phyloP scores from a whole-genome alignment of 92 coral and sea anemone species.

The Nematostella vectensis region DNA sequence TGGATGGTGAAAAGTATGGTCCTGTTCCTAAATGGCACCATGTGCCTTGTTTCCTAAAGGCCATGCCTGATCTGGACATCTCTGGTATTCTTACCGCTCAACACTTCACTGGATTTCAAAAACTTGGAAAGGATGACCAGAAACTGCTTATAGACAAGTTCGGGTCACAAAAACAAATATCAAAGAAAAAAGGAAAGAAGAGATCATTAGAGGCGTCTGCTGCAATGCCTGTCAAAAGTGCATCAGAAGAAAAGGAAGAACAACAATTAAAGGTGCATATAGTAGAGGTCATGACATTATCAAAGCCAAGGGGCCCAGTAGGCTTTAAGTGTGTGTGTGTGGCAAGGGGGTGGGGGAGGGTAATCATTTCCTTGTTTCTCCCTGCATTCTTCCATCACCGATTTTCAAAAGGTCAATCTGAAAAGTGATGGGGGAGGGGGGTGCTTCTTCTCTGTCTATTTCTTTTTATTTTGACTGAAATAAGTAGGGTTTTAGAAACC shows the following conservation, averaged over 20 bases:
- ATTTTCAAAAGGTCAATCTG: no score
- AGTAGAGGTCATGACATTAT: no score
- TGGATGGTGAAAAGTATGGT: conserved; percentile 72
- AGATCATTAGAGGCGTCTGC: conserved; percentile 48
- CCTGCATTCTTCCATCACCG: no score
- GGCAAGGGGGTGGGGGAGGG: no score
- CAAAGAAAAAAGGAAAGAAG: conserved; percentile 45
- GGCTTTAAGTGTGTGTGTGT: no score
- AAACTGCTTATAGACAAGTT: conserved; percentile 64
- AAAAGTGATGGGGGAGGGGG: no score
- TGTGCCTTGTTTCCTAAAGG: conserved; percentile 65
- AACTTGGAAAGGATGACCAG: conserved; percentile 70
- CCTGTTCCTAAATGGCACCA: conserved; percentile 90
- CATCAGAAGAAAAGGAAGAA: conserved; percentile 65
- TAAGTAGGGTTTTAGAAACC: no score
- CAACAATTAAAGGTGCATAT: conserved; percentile 83
- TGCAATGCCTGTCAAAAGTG: conserved; percentile 40
- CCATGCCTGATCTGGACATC: conserved; percentile 53
- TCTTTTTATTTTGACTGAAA: no score
- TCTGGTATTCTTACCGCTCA: conserved; percentile 63
- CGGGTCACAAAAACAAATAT: conserved; percentile 49
- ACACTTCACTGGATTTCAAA: conserved; percentile 68
- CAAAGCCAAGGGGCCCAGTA: no score
- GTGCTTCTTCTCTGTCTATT: no score
- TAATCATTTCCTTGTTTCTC: no score